Base-by-base conservation (phyloP, 2,888 invertebrate species). In the Standfussiana lucernea region DNA sequence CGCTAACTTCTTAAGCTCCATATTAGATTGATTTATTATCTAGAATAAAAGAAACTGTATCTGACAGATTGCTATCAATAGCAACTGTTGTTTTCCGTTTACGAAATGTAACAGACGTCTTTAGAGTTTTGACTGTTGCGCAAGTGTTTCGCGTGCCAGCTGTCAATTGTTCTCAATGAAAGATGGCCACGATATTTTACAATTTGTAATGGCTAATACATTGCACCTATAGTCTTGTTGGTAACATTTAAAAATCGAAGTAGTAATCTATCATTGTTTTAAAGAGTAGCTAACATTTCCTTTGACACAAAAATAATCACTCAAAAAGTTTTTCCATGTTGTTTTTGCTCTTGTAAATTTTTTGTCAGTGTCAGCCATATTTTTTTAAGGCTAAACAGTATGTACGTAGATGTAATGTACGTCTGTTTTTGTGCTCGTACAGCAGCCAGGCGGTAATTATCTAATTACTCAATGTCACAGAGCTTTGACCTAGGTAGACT, bases 21-120 rank as follows among this genome's bases (percentile, higher is more conserved):
- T 84, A 86, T 85, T 82, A 83, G 75, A 87, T 84, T 91, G 89
- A 91, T 90, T 84, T 85, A 91, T 89, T 82, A 79, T 83, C 77
- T 83, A 71, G 77, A 84, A 82, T 83, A 83, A 88, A 91, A 90
- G 89, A 87, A 88, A 89, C 81, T 75, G 83, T 83, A 77, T 80
- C 77, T 81, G 86, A 89, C 87, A 82, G 73, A 85, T 75, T 71
- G 70, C 77, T 83, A 83, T 88, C 82, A 89, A 86, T 86, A 77
- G 79, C 76, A 71, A 73, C 82, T 82, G 75, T 85, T 83, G 80
- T 86, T 83, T 82, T 85, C 75, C 69, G 72, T 85, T 88, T 80
- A 88, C 66, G 89, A 89, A 88, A 88, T 79, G 75, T 72, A 83
- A 83, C 76, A 79, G 71, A 86, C 80, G 89, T 75, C 15, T 79